Evolutionary conservation across 2,797 vertebrate species (phyloP), one percentile per base, ranked within the genome.

Genomic region (Limnodromus scolopaceus): DNA sequence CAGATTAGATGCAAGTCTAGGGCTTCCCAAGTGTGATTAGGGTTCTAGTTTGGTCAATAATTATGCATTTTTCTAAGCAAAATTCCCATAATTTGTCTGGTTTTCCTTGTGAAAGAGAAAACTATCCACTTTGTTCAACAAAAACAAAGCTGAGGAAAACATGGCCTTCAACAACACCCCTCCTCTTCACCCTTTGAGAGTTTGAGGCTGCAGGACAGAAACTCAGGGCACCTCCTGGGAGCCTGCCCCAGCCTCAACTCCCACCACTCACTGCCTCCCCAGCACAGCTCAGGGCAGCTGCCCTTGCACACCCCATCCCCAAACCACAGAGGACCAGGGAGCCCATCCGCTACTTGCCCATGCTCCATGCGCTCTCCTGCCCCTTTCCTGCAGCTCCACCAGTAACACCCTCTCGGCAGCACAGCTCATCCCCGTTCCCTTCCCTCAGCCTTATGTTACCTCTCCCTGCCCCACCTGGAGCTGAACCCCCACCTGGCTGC

Each of bases 261-360:
- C 58, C 54, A 82, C 28, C 18, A n/a, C 32, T 32, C 25, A 16
- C 49, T 38, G 6, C 28, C 60, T 55, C 14, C 23, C 6, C 23
- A 39, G 46, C 25, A 28, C 0, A 0, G 60, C 60, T 83, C 16
- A 27, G 15, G 30, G 28, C 54, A 82, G 28, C 39, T 2, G 1
- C 70, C 6, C 28, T 79, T 4, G 1, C 39, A 54, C 24, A 34
- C 16, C 24, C 17, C 15, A 43, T 24, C 22, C 30, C 41, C 49
- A 80, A 76, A 83, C 6, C 5, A 1, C 38, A 11, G 77, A 72
- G 24, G 38, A 11, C 18, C 43, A 61, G 11, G 17, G 15, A 80
- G 7, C 16, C 18, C 36, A 45, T 13, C 66, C 19, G 6, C 41
- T 72, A 11, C 2, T 0, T 23, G 6, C 16, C 38, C 27, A 13